Evolutionary conservation across 23 tunicate genomes (phyloP).

Genomic region (Phallusia fumigata): DNA sequence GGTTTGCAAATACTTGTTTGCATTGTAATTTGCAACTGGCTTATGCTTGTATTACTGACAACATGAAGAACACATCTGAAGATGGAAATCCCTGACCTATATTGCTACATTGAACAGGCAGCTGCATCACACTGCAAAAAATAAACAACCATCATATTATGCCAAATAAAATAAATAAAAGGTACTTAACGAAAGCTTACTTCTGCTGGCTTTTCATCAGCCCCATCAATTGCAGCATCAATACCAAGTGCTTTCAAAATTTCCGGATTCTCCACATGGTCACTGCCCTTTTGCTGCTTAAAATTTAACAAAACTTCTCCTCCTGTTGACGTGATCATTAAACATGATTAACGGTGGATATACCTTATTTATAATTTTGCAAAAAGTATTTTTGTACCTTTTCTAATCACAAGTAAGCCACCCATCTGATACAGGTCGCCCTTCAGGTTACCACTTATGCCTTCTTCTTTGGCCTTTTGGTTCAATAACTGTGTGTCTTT

Average conservation of each 20-base stretch:
- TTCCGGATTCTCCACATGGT: conserved; percentile 64
- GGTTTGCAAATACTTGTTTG: too few species aligned
- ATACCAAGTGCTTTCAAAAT: conserved; percentile 66
- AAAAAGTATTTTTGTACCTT: conserved; percentile 51
- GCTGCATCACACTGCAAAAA: background rate
- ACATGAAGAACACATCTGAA: background rate
- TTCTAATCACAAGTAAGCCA: conserved; percentile 78
- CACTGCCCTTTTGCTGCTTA: conserved; percentile 71
- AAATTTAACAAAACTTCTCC: conserved; percentile 60
- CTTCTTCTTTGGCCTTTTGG: conserved; percentile 61
- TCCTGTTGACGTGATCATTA: conserved; percentile 20
- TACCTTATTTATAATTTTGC: too few species aligned
- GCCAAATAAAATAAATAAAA: too few species aligned
- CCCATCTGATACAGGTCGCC: conserved; percentile 85
- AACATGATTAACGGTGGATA: too few species aligned
- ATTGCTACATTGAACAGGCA: conserved; percentile 3
- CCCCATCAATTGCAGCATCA: conserved; percentile 17
- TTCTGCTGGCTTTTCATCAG: conserved; percentile 35
- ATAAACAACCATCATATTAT: background rate
- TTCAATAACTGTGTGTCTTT: conserved; percentile 49
- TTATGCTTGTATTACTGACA: background rate
- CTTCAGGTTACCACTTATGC: conserved; percentile 72
- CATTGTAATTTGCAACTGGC: too few species aligned
- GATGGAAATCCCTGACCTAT: too few species aligned
- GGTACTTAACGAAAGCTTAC: conserved; percentile 11